Evolutionary conservation across 2,888 invertebrate genomes (phyloP), one percentile per base, ranked within the genome.

Genomic region (Iphiclides podalirius): DNA sequence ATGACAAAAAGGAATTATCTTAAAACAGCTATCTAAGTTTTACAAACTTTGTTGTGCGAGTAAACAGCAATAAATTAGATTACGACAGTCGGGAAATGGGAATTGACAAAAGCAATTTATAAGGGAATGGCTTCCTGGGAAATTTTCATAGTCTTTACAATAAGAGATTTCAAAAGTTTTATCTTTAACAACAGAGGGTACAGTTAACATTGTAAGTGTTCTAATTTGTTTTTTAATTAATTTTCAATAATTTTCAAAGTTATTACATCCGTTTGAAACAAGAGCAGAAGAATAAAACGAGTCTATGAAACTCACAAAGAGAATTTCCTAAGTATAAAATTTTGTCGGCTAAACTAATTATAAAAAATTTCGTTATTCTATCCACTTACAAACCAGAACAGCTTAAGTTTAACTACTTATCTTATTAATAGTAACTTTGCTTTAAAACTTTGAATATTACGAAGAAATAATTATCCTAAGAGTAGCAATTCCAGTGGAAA

Each of bases 101-200:
- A 72, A 74, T 76, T 76, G 72, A 74, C 72, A 70, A 72, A 72
- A 69, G 58, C 70, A 75, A 76, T 80, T 72, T 74, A 70, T 68
- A 62, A 63, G 67, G 66, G 73, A 77, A 78, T 72, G 73, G 67
- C 61, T 72, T 70, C 58, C 59, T 60, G 58, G n/a, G 17, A 47
- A 33, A 42, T 43, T 8, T 35, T 23, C 34, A 34, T 15, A 35
- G 17, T 34, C 33, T 26, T 15, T n/a, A 34, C 23, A 38, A 43
- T 42, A 43, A 42, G 43, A 43, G 9, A 35, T 34, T 49, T 38
- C n/a, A 43, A 31, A 39, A 43, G 42, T 35, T 23, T 33, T 33
- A 17, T 33, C 12, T 15, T 16, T 6, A 33, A 42, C 16, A 34
- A 20, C 17, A 38, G 17, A 38, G 8, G 4, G 7, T 11, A 33